Evolutionary conservation across 2,113 vertebrate species (phyloP), one percentile per base, ranked within the genome.

Genomic region (Peromyscus leucopus): DNA sequence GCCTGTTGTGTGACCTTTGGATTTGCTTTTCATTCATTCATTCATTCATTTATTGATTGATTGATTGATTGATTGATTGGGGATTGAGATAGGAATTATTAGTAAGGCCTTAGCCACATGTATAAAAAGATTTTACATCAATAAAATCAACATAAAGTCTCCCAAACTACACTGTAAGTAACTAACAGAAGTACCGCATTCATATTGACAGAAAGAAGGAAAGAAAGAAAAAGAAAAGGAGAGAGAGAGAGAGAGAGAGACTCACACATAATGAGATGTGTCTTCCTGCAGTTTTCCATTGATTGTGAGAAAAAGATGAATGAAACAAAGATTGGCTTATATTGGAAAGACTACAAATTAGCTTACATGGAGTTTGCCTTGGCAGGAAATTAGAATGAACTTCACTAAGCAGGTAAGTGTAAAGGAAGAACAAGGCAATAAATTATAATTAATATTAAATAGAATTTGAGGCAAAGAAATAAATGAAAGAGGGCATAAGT

Each of bases 241-340:
- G 48, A 51, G 48, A 51, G 48, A 51, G 48, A 51, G 48, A 42
- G 3, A 51, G 8, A n/a, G 12, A 39, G 46, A 61, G 19, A 69
- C 6, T 17, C 7, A 36, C 31, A 2, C 5, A 26, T 1, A 26
- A n/a, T 83, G 12, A 74, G 6, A 19, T 19, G 7, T 1, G 6
- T 2, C 0, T 74, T 10, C 19, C 28, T 10, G 31, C 9, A 6
- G 22, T 9, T 26, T 79, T 17, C 5, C 2, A 42, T 36, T 71
- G 24, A 36, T 2, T 5, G 2, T 79, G 24, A 85, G 1, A 4
- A 42, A 9, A 22, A 51, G 7, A 36, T 57, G 5, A 46, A 24
- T 26, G 28, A 63, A 57, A 26, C 26, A 9, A 26, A 80, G 26
- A 91, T 1, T 16, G 31, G 59, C 9, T 46, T 2, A 2, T 11